phyloP scores from a whole-genome alignment of 2,888 invertebrate genomes.

The Lasiommata megera region DNA sequence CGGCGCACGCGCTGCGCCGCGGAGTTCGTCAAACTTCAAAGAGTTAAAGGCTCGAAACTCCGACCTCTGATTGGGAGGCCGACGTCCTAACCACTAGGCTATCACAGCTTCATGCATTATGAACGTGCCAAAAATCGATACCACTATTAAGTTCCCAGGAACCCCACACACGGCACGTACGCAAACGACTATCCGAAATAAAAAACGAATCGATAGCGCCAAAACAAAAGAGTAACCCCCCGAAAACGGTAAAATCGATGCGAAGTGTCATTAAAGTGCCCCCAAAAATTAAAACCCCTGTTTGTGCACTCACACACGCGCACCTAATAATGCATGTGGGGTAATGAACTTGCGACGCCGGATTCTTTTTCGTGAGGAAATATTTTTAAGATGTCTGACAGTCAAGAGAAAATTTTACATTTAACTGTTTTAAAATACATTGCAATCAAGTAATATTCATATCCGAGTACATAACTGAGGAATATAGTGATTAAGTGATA shows the following conservation, averaged over 20 bases:
- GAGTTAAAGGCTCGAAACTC: too few species aligned
- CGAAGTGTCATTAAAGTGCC: conserved; percentile 80
- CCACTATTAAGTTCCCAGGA: conserved; percentile 25
- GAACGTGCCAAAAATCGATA: conserved; percentile 19
- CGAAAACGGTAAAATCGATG: conserved; percentile 77
- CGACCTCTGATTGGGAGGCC: too few species aligned
- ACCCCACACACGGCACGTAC: conserved; percentile 46
- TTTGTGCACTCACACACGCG: conserved; percentile 40
- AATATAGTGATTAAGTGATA: too few species aligned
- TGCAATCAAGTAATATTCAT: too few species aligned
- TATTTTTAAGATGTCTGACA: background rate
- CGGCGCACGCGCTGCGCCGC: too few species aligned
- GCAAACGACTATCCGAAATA: conserved; percentile 54
- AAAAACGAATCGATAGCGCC: conserved; percentile 66
- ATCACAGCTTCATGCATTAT: background rate
- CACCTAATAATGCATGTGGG: conserved; percentile 48
- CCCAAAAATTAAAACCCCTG: conserved; percentile 77
- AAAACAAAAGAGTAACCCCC: conserved; percentile 79
- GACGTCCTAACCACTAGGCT: too few species aligned
- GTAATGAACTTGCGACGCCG: conserved; percentile 53
- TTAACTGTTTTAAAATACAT: too few species aligned
- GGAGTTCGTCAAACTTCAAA: too few species aligned
- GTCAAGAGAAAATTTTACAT: background rate
- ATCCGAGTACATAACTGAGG: too few species aligned
- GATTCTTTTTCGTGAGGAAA: conserved; percentile 39